phyloP scores from a whole-genome alignment of 2,888 invertebrate species.

The Zeuzera pyrina region DNA sequence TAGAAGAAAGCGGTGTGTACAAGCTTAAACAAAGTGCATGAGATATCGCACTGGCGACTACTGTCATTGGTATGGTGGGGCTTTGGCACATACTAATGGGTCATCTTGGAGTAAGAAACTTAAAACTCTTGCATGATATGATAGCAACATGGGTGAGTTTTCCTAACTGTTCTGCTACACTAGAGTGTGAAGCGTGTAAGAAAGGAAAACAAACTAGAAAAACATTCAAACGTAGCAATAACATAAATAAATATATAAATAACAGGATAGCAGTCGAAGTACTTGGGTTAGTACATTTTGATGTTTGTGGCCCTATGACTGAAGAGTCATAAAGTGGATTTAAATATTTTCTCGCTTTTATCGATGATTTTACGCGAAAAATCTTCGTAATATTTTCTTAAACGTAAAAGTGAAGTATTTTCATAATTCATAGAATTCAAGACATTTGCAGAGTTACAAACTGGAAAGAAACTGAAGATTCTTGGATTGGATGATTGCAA shows the following conservation, averaged over 20 bases:
- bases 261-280: neutral
- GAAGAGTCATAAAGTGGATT: neutral
- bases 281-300: neutral
- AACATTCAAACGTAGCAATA: neutral
- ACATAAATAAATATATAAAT: too few relatives aligned
- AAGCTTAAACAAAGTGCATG: too few relatives aligned
- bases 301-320: too few relatives aligned
- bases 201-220: neutral
- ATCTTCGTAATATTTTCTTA: neutral
- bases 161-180: neutral
- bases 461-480: neutral
- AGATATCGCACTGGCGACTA: too few relatives aligned
- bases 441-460: neutral
- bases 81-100: neutral
- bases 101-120: neutral
- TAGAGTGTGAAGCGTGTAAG: neutral
- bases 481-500: neutral
- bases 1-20: too few relatives aligned
- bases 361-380: neutral
- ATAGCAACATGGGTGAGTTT: neutral
- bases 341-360: neutral
- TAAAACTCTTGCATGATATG: neutral
- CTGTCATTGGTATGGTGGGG: too few relatives aligned
- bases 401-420: constrained; percentile 1
- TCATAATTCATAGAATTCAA: neutral